Conservation (phyloP, 2,797 vertebrate genomes). For the Podarcis siculus region DNA sequence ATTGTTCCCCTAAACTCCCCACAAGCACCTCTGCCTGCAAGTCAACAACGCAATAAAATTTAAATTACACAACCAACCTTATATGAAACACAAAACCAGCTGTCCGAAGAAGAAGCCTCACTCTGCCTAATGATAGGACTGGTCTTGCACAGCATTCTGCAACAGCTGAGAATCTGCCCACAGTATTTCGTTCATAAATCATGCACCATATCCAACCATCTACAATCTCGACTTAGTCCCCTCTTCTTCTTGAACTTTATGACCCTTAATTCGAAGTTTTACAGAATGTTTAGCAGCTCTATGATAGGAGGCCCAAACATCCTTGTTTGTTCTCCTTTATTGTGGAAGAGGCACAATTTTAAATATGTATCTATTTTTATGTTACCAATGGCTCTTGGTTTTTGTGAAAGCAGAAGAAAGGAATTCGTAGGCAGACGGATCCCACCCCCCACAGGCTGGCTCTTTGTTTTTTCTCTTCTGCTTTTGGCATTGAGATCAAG, state of each 20-base stretch:
- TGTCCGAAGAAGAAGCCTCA: too few relatives aligned
- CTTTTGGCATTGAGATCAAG: constrained; percentile 48
- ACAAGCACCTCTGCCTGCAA: too few relatives aligned
- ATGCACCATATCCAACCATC: neutral
- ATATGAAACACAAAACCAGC: too few relatives aligned
- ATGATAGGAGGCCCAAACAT: neutral
- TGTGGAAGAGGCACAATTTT: neutral
- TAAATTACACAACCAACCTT: too few relatives aligned
- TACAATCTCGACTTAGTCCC: neutral
- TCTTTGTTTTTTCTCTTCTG: neutral
- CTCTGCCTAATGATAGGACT: too few relatives aligned
- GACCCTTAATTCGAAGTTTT: constrained; percentile 18
- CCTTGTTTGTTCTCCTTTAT: constrained; percentile 4
- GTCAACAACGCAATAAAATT: too few relatives aligned
- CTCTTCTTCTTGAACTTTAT: neutral
- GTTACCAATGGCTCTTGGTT: neutral
- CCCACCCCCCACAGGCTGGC: constrained; percentile 12
- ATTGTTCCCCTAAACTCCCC: too few relatives aligned
- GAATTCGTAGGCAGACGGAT: neutral
- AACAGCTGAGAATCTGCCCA: neutral
- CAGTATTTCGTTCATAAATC: neutral
- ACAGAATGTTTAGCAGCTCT: neutral
- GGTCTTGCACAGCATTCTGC: neutral
- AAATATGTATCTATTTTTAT: neutral
- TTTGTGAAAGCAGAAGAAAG: neutral